These are phyloP conservation scores for Apostichopus parvimensis DNA, from an alignment of 35 echinoderm and acorn worm genomes.

Conservation along the genomic window DNA sequence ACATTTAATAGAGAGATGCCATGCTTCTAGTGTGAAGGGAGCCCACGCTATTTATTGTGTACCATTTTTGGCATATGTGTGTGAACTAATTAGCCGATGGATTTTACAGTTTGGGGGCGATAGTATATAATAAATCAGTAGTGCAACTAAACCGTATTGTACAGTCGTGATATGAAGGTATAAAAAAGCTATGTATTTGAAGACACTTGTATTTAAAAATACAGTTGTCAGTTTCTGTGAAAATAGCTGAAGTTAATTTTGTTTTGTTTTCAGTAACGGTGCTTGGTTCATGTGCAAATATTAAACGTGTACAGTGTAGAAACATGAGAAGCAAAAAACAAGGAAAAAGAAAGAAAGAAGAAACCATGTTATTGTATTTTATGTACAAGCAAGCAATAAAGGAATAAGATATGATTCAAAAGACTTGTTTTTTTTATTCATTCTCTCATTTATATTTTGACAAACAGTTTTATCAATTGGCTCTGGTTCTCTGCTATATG, in stretches of 20 bases:
- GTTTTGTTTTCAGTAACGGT: conserved; percentile 8
- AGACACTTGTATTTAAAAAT: no score
- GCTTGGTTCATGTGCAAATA: conserved; percentile 45
- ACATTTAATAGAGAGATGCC: no score
- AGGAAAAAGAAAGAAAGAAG: background rate
- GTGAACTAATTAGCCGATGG: no score
- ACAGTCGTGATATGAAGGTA: no score
- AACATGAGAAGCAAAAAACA: background rate
- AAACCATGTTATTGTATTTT: conserved; percentile 35
- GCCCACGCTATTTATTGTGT: no score
- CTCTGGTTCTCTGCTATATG: background rate
- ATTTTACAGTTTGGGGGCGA: no score
- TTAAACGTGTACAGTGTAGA: conserved; percentile 41
- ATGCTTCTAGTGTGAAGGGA: no score
- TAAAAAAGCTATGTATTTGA: no score
- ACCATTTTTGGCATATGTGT: no score
- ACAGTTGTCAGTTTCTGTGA: background rate
- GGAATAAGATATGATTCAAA: conserved; percentile 7
- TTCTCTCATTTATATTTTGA: background rate
- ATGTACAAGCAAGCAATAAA: conserved; percentile 51
- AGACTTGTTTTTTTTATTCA: background rate
- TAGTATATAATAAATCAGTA: no score
- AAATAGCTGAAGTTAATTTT: background rate
- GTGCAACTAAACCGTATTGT: no score
- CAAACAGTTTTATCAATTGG: background rate